Evolutionary conservation across 2,113 vertebrate genomes (phyloP).

Genomic region (Hippopotamus amphibius): DNA sequence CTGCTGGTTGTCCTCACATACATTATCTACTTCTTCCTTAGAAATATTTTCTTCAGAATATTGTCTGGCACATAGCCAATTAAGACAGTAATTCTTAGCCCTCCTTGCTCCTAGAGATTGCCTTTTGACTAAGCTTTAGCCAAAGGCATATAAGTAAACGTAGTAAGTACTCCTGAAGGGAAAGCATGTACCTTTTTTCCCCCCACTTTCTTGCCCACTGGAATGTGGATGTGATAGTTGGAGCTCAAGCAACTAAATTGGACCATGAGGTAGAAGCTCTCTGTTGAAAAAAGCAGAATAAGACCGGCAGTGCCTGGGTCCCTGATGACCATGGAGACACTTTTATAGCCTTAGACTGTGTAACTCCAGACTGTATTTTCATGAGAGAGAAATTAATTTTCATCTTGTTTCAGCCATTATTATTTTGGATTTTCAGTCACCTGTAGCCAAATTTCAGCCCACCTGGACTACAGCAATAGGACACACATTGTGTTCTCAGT

Average conservation of each 20-base stretch:
- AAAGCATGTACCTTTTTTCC: neutral
- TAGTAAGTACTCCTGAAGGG: neutral
- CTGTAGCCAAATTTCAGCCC: neutral
- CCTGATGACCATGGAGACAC: neutral
- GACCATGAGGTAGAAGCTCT: neutral
- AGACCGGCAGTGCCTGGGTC: neutral
- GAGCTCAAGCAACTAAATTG: neutral
- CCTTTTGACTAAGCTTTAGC: neutral
- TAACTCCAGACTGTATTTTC: neutral
- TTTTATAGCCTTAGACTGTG: fast-evolving
- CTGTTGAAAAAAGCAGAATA: neutral
- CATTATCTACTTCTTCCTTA: neutral
- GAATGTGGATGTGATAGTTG: neutral
- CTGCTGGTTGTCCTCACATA: neutral
- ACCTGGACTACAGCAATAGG: neutral
- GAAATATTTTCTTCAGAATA: neutral
- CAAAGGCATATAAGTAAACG: neutral
- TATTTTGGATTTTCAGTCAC: neutral
- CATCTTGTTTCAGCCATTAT: neutral
- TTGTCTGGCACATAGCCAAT: neutral
- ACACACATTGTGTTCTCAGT: neutral
- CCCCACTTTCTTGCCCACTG: neutral
- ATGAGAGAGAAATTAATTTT: neutral
- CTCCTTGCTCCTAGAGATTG: neutral
- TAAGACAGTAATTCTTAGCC: neutral